Conservation (phyloP, 1,140 invertebrate genomes). For the Tenebrio molitor region DNA sequence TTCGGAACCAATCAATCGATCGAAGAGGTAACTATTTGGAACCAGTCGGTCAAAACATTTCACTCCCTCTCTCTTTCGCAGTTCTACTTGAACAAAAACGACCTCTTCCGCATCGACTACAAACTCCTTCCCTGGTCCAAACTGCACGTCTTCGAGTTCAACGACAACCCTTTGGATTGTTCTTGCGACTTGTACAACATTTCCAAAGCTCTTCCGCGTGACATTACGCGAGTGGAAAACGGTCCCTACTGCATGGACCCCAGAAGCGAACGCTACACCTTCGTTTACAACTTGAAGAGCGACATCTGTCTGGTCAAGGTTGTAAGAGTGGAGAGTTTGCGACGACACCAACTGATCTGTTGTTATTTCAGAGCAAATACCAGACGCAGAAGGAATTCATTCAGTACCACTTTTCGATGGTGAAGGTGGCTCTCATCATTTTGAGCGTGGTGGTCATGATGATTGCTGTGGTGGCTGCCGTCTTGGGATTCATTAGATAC, state of each 20-base stretch:
- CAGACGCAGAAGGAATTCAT: neutral
- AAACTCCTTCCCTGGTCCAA: slow-evolving; percentile 58
- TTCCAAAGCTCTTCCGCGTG: slow-evolving; percentile 45
- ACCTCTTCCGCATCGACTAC: slow-evolving; percentile 54
- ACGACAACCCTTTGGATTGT: slow-evolving; percentile 73
- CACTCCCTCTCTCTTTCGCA: slow-evolving; percentile 57
- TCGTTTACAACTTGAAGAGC: slow-evolving; percentile 53
- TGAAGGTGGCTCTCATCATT: slow-evolving; percentile 21
- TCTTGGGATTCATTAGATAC: slow-evolving; percentile 11
- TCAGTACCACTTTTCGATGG: slow-evolving; percentile 15
- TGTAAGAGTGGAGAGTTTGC: too few species aligned
- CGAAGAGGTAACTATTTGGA: slow-evolving; percentile 67
- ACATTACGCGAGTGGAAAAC: slow-evolving; percentile 54
- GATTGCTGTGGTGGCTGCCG: neutral
- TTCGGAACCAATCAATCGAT: slow-evolving; percentile 69
- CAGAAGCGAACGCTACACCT: slow-evolving; percentile 12
- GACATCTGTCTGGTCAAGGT: slow-evolving; percentile 45
- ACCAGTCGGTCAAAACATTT: neutral
- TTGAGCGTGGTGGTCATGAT: slow-evolving; percentile 20
- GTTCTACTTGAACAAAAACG: slow-evolving; percentile 68
- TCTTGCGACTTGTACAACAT: slow-evolving; percentile 69
- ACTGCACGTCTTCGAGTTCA: slow-evolving; percentile 66
- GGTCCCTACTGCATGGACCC: slow-evolving; percentile 59
- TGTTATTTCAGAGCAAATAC: neutral
- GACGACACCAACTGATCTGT: neutral